A percentile compares a stretch with the other conserved stretches of the same genome.
Evolutionary conservation across 1,140 invertebrate genomes (phyloP).

Genomic region (Drosophila triauraria): DNA sequence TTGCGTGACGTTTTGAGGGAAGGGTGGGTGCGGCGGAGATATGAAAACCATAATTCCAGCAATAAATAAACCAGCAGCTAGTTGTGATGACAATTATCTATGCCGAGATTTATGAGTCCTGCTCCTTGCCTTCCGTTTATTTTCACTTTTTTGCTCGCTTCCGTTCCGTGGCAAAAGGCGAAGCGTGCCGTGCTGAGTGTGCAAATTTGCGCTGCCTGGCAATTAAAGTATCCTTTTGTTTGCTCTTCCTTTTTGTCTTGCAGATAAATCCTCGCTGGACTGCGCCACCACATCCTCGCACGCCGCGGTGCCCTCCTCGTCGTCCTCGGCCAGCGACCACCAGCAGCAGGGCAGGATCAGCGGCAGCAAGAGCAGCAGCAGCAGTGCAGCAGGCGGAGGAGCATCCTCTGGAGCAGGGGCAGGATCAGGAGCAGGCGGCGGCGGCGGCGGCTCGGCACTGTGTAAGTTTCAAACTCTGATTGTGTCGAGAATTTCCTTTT

Average conservation of each 20-base stretch:
- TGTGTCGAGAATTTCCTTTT: conserved; percentile 25
- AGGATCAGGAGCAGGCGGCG: conserved; percentile 22
- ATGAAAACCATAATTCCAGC: conserved; percentile 71
- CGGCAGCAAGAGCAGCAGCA: conserved; percentile 64
- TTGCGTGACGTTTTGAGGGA: conserved; percentile 63
- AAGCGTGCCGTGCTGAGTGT: conserved; percentile 72
- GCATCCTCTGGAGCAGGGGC: conserved; percentile 21
- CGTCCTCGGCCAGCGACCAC: conserved; percentile 48
- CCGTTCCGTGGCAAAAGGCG: conserved; percentile 47
- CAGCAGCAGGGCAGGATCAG: conserved; percentile 67
- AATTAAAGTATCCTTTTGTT: conserved; percentile 65
- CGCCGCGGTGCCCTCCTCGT: conserved; percentile 54
- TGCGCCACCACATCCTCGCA: conserved; percentile 75
- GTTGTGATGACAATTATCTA: conserved; percentile 76
- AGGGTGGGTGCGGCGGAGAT: conserved; percentile 1
- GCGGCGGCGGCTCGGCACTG: conserved; percentile 57
- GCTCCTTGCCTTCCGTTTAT: conserved; percentile 12
- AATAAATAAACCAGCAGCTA: conserved; percentile 75
- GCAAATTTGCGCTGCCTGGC: conserved; percentile 75
- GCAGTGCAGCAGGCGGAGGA: conserved; percentile 21
- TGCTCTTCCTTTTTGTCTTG: conserved; percentile 39
- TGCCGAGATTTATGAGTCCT: conserved; percentile 75
- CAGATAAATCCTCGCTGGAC: conserved; percentile 81
- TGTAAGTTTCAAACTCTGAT: conserved; percentile 61
- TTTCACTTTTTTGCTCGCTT: conserved; percentile 19